phyloP scores from a whole-genome alignment of 2,113 vertebrate species.

The Barbus barbus region DNA sequence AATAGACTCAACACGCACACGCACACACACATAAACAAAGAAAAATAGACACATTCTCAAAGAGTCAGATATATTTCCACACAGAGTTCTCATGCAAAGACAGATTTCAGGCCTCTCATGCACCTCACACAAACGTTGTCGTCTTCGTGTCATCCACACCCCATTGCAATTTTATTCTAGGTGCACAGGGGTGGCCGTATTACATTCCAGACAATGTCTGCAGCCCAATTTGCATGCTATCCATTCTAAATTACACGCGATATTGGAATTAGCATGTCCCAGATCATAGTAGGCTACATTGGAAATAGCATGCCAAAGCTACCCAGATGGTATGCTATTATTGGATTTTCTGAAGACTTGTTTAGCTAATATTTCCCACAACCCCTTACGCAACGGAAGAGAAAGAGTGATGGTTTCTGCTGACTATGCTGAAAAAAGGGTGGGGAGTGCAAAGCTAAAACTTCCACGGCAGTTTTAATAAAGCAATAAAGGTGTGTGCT shows the following conservation, averaged over 20 bases:
- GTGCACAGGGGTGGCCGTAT: background rate
- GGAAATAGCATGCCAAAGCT: conserved; percentile 19
- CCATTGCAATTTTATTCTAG: background rate
- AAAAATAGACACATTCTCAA: conserved; percentile 29
- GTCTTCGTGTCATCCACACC: conserved; percentile 21
- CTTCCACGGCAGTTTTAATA: background rate
- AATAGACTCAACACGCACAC: conserved; percentile 7
- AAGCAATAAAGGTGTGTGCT: background rate
- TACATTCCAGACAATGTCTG: background rate
- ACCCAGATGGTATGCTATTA: conserved; percentile 1
- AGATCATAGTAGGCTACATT: background rate
- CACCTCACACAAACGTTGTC: conserved; percentile 29
- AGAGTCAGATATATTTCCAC: conserved; percentile 15
- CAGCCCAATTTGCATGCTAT: background rate
- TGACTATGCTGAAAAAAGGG: conserved; percentile 1
- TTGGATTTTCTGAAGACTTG: background rate
- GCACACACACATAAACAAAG: conserved; percentile 29
- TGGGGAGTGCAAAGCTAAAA: background rate
- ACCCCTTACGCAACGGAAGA: background rate
- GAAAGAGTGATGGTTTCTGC: background rate
- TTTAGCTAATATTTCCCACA: background rate
- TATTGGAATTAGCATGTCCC: conserved; percentile 13
- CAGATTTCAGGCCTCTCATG: conserved; percentile 23
- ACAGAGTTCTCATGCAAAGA: conserved; percentile 21
- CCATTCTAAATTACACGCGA: background rate